Evolutionary conservation across 2,888 invertebrate genomes (phyloP), one percentile per base, ranked within the genome.

Genomic region (Clusia tigrina): DNA sequence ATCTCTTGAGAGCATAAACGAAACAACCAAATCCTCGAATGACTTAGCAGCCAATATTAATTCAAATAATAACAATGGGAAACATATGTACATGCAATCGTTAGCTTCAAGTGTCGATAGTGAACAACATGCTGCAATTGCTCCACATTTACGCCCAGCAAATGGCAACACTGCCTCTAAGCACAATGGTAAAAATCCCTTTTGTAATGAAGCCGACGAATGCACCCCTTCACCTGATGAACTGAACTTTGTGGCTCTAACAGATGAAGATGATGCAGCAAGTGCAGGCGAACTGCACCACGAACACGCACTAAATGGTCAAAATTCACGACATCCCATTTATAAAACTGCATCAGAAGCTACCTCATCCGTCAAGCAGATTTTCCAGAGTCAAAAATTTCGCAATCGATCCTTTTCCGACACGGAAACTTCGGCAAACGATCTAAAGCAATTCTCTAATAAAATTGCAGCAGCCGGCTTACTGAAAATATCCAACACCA

Each of bases 371-470:
- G 53, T 48, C 51, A 63, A 61, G n/a, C 42, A 6, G 2, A 15
- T n/a, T 2, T 17, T 10, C 2, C 42, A 56, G 12, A 24, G 46
- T 23, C 65, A 24, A 48, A 73, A 75, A 23, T 76, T 74, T 55
- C 71, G 80, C 15, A 78, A 77, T 64, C 75, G 80, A 52, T 80
- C 80, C 1, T 74, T 76, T 60, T 81, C 80, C 1, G 79, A 78
- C 64, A 77, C 78, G 1, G 79, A 79, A 68, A 70, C 73, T 15
- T 69, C 72, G 0, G 74, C 76, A 42, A 74, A 71, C 56, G 76
- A 76, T 53, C 62, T 78, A n/a, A 71, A 69, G 42, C 71, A 71
- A 25, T 71, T 81, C 2, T 75, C 80, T 46, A 77, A 70, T 15
- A 72, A 55, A 25, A 18, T 63, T n/a, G 37, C 59, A n/a, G 37